These are phyloP conservation scores for Yponomeuta sedellus DNA, from an alignment of 2,888 invertebrate genomes.

Conservation along the genomic window DNA sequence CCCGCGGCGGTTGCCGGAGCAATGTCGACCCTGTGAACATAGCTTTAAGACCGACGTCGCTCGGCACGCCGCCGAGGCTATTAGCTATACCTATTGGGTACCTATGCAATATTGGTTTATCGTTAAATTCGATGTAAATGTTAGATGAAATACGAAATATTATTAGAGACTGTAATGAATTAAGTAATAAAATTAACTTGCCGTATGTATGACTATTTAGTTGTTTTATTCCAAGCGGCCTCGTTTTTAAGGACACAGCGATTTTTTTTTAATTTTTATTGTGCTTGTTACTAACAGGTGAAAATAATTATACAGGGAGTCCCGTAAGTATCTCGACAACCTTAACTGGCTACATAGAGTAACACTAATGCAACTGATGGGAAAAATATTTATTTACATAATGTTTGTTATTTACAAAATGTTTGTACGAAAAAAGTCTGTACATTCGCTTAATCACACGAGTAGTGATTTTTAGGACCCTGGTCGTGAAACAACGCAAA, in stretches of 20 bases:
- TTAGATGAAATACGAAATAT: not conserved
- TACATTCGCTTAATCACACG: no score
- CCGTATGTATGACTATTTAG: conserved; percentile 24
- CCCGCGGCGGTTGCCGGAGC: not conserved
- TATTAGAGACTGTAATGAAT: conserved; percentile 3
- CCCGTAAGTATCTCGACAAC: not conserved
- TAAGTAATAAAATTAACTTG: conserved; percentile 18
- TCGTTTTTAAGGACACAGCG: not conserved
- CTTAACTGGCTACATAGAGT: no score
- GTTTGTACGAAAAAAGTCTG: no score
- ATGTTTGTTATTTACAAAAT: no score
- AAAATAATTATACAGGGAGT: not conserved
- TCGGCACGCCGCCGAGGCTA: not conserved
- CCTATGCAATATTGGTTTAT: not conserved
- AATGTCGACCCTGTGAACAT: not conserved
- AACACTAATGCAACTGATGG: no score
- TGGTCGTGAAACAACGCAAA: no score
- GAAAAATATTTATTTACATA: no score
- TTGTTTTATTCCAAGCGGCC: conserved; percentile 25
- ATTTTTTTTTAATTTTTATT: not conserved
- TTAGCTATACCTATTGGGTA: not conserved
- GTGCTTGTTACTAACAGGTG: not conserved
- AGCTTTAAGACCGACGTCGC: not conserved
- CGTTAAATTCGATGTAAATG: not conserved
- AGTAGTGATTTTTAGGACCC: no score